Evolutionary conservation across 2,888 invertebrate genomes (phyloP).

Genomic region (Melolontha melolontha): DNA sequence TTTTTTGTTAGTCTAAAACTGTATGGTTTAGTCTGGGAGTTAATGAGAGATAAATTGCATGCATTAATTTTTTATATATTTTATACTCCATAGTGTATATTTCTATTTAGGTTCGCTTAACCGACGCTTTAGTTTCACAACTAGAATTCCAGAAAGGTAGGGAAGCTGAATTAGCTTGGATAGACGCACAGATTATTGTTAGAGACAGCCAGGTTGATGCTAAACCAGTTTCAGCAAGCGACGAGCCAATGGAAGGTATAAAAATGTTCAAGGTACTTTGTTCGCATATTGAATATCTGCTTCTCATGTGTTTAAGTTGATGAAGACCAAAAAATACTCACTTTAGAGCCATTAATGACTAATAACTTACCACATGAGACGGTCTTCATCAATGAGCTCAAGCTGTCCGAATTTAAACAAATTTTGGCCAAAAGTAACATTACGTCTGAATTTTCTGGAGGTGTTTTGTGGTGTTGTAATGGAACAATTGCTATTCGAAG

Average conservation of each 20-base stretch:
- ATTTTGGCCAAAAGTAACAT: conserved; percentile 80
- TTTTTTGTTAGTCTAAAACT: no score
- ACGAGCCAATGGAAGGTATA: conserved; percentile 66
- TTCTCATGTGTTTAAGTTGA: conserved; percentile 65
- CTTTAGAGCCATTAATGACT: conserved; percentile 75
- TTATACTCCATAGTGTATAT: neutral
- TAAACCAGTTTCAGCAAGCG: conserved; percentile 64
- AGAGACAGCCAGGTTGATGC: conserved; percentile 73
- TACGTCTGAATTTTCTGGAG: conserved; percentile 88
- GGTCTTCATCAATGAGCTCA: conserved; percentile 92
- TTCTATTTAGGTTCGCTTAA: conserved; percentile 82
- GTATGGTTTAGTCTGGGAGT: no score
- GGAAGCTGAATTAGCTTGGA: conserved; percentile 96
- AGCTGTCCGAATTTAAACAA: conserved; percentile 91
- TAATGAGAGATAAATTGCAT: no score
- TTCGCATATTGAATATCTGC: neutral
- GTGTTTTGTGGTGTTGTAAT: conserved; percentile 94
- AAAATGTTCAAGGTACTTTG: neutral
- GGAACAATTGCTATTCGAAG: conserved; percentile 89
- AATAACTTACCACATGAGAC: conserved; percentile 80
- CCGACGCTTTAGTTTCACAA: conserved; percentile 90
- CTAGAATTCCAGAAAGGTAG: conserved; percentile 86
- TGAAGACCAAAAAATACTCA: conserved; percentile 72
- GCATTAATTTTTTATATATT: no score
- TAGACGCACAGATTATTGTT: conserved; percentile 82